Evolutionary conservation across 2,113 vertebrate genomes (phyloP), one percentile per base, ranked within the genome.

Genomic region (Tragulus kanchil): DNA sequence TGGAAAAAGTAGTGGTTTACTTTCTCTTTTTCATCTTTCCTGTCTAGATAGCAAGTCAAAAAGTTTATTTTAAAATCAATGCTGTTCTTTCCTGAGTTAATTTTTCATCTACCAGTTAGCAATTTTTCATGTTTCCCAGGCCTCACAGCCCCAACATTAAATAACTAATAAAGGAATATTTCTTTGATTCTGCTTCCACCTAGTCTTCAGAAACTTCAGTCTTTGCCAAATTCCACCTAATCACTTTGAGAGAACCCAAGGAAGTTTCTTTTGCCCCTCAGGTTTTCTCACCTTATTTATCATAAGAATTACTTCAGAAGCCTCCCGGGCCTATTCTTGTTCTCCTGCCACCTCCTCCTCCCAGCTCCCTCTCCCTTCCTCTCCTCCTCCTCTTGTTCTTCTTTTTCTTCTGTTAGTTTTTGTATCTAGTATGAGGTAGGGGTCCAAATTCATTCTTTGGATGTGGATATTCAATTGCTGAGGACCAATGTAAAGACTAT

Each of bases 41-140:
- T 91, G 31, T 23, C 54, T 96, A 84, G n/a, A n/a, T 13, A 71
- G 10, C 36, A 92, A 88, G 36, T n/a, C 26, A 67, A 77, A 91
- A 48, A 52, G 42, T 54, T 77, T 77, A 58, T 77, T 94, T 93
- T 86, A n/a, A 67, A 87, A 87, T 73, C 25, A n/a, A 16, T 61
- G 65, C 1, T 89, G 61, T 61, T 54, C 21, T 19, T 88, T 92
- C 56, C n/a, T 87, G n/a, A 62, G 11, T 86, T 87, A 56, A 93
- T 78, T 65, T 3, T 75, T 93, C 52, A 45, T 84, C 59, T 78
- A n/a, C 48, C 58, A 61, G 25, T 86, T 48, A 58, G 9, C 50
- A 65, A 10, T 86, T 67, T 67, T 86, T 75, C 83, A n/a, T 14
- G 36, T 93, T 93, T 86, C 9, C 50, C 59, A 93, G 36, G 45